Evolutionary conservation across 2,113 vertebrate genomes (phyloP).

Genomic region (Paramormyrops kingsleyae): DNA sequence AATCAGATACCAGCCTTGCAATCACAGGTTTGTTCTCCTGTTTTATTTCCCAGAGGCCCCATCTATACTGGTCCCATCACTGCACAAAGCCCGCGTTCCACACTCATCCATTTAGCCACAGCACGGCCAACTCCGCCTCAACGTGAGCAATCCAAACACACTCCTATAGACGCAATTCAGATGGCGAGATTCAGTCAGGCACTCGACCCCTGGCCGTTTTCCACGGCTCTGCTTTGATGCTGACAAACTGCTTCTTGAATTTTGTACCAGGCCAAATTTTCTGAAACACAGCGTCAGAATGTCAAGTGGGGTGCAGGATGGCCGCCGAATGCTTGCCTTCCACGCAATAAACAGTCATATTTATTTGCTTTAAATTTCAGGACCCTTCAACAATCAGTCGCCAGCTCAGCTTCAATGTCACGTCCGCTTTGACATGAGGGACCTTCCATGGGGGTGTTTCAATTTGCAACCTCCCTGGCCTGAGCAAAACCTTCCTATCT

Average conservation of each 20-base stretch:
- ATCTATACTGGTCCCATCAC: not conserved
- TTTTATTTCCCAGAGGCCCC: constrained; percentile 5
- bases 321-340: not conserved
- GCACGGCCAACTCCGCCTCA: not conserved
- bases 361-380: not conserved
- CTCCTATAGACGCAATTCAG: not conserved
- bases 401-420: not conserved
- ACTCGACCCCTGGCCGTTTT: not conserved
- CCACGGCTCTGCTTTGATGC: not conserved
- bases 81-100: not conserved
- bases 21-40: not conserved
- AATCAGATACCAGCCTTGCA: not conserved
- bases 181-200: not conserved
- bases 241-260: not conserved
- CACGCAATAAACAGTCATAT: not conserved
- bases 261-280: not conserved
- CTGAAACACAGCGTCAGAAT: not conserved
- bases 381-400: not conserved
- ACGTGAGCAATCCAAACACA: not conserved
- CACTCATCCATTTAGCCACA: not conserved
- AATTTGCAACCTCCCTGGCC: constrained; percentile 22
- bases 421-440: not conserved
- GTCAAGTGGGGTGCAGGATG: not conserved
- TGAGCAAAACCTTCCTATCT: constrained; percentile 26
- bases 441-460: constrained; percentile 26